Evolutionary conservation across 2,113 vertebrate genomes (phyloP), one percentile per base, ranked within the genome.

Genomic region (Laterallus jamaicensis): DNA sequence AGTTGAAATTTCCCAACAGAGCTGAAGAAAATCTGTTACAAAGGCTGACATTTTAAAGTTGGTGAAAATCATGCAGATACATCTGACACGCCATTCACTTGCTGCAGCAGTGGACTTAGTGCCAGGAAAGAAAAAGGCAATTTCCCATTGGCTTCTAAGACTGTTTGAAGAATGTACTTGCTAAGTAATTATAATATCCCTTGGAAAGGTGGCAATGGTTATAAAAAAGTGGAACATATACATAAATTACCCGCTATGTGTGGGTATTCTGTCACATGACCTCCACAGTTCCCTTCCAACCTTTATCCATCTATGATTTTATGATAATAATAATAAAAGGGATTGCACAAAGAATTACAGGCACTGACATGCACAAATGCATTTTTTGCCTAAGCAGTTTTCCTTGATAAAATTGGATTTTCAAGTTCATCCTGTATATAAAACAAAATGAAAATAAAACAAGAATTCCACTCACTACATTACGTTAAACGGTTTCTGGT

Each of bases 1-100:
- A 95, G 90, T 91, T 70, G 75, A 96, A 94, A 95, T 96, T 96
- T 96, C 82, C 90, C 82, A 94, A 96, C 90, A 95, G 63, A 96
- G 55, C 10, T 74, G 70, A 88, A 50, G 35, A 93, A 96, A 96
- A 95, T 88, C 90, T 97, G 87, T 81, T 94, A 88, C 25, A 82
- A 91, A 96, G 67, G 44, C 47, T 97, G 95, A 86, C 82, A 91
- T 95, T 96, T 96, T 80, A 63, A 93, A 92, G 40, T 73, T 47
- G 28, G 67, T 96, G 84, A 87, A 95, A 82, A 93, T 90, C 59
- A 88, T 19, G 84, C n/a, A 88, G 82, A 79, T 88, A 70, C 91
- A 82, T 91, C 84, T 87, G 89, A 92, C 62, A 82, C 56, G 35
- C 44, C 69, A 89, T 78, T 92, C 4, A 1, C 32, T 69, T 90